Conservation (phyloP, 2,888 invertebrate species). For the Hyles lineata region DNA sequence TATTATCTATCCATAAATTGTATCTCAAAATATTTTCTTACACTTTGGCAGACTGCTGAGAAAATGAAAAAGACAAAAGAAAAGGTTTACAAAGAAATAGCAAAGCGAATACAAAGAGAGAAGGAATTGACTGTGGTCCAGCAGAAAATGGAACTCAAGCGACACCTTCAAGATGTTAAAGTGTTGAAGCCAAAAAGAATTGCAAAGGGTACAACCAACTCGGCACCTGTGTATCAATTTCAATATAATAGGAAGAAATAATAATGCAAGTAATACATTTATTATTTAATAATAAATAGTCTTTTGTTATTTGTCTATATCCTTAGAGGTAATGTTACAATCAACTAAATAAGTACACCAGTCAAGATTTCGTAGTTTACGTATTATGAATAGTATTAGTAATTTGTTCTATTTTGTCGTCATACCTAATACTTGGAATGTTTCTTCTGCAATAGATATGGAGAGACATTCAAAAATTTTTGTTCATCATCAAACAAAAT, state of each 20-base stretch:
- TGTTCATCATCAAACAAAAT: not conserved
- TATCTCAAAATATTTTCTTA: no score
- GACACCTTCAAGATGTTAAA: constrained; percentile 87
- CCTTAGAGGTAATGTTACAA: not conserved
- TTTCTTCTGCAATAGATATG: not conserved
- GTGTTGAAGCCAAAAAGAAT: constrained; percentile 87
- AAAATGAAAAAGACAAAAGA: constrained; percentile 85
- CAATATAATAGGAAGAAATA: constrained; percentile 92
- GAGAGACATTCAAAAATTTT: not conserved
- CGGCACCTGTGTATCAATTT: constrained; percentile 92
- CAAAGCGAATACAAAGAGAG: constrained; percentile 91
- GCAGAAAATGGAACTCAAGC: constrained; percentile 91
- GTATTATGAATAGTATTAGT: constrained; percentile 6
- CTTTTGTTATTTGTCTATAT: constrained; percentile 29
- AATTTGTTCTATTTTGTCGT: not conserved
- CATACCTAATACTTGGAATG: no score
- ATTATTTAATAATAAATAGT: constrained; percentile 48
- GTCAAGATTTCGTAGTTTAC: constrained; percentile 10
- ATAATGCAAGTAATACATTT: constrained; percentile 10
- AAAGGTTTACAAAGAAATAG: constrained; percentile 89
- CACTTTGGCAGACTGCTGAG: constrained; percentile 60
- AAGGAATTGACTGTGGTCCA: constrained; percentile 90
- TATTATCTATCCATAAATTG: no score
- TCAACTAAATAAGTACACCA: not conserved
- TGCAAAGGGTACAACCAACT: constrained; percentile 85